Conservation (phyloP, 2,113 vertebrate genomes). For the Halcyon malimbica region DNA sequence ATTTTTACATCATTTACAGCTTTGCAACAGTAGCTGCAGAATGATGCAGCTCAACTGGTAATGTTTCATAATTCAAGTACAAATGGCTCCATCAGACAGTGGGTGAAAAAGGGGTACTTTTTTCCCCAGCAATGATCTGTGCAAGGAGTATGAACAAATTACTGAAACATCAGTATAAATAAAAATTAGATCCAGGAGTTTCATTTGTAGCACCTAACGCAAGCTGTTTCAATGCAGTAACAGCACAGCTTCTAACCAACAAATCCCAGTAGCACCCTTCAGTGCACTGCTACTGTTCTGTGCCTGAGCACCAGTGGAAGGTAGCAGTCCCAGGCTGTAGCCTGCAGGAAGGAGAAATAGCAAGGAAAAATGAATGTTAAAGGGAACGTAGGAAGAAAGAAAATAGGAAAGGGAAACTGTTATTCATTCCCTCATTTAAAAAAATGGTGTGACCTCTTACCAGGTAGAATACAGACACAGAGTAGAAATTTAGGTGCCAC, state of each 20-base stretch:
- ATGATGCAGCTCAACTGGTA: background rate
- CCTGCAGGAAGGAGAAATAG: background rate
- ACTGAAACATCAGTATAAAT: background rate
- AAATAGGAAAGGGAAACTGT: background rate
- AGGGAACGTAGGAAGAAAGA: background rate
- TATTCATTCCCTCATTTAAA: background rate
- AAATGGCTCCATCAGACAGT: background rate
- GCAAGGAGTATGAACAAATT: background rate
- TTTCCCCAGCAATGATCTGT: background rate
- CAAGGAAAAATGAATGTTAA: background rate
- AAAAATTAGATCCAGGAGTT: background rate
- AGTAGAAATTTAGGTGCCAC: background rate
- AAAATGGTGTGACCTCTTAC: background rate
- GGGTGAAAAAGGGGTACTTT: background rate
- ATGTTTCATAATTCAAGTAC: background rate
- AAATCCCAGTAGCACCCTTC: background rate
- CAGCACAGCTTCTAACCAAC: background rate
- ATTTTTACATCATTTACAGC: background rate
- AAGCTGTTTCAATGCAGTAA: background rate
- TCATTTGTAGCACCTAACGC: background rate
- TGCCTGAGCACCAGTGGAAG: background rate
- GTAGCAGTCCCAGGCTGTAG: background rate
- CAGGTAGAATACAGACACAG: background rate
- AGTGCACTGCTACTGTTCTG: rapidly evolving
- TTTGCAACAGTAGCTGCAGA: background rate